Evolutionary conservation across 1,140 invertebrate genomes (phyloP), one percentile per base, ranked within the genome.

Genomic region (Neodiprion virginianus): DNA sequence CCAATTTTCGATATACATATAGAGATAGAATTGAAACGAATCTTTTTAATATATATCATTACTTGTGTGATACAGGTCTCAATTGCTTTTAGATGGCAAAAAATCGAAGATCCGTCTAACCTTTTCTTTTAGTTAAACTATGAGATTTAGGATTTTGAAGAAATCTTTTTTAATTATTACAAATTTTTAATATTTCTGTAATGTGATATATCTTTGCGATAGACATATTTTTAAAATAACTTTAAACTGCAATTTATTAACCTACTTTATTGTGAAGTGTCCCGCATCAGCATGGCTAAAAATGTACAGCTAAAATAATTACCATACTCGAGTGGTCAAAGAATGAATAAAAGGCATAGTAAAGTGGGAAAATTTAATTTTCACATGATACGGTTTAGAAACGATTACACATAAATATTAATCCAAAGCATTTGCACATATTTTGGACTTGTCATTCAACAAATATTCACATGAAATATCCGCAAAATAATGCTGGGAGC

Each of bases 251-350:
- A 61, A 14, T 61, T 61, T 61, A 61, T 61, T 17, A 61, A 61
- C 11, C 53, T 61, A 61, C 4, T 61, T 61, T 61, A 61, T 61
- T 17, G 8, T 61, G 11, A 61, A 61, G 53, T 61, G 53, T 61
- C 53, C 53, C 53, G 53, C 53, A 17, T 61, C 53, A 7, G 53
- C 53, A 61, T 61, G 53, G 53, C 53, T 61, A 61, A 61, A 61
- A 61, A 61, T 61, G 4, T 61, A 12, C 0, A 61, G n/a, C n/a
- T 14, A 61, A 14, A 61, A 61, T 61, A 12, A 61, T 12, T 61
- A 61, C 11, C 28, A 3, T 40, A 40, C 28, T 40, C 5, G 28
- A 40, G 28, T 40, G 1, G 28, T 40, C 28, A 40, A 61, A 61
- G 11, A 61, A 61, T 40, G 28, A 40, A 61, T 61, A 61, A 14